phyloP scores from a whole-genome alignment of 2,888 invertebrate species.

The Cephalotes varians region DNA sequence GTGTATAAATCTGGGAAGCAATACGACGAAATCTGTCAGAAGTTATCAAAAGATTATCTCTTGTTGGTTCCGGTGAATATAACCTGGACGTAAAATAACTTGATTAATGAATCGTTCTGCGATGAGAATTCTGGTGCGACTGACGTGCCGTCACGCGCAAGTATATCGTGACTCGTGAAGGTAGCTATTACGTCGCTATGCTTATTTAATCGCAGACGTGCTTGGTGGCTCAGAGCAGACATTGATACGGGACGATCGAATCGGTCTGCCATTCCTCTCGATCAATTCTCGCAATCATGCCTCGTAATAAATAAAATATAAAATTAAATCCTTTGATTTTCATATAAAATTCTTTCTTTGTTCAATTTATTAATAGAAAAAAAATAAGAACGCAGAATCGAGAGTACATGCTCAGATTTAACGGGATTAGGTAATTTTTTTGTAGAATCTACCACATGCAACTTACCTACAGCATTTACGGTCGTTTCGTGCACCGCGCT shows the following conservation, averaged over 20 bases:
- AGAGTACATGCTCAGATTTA: slow-evolving; percentile 50
- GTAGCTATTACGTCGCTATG: slow-evolving; percentile 48
- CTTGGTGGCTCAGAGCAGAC: slow-evolving; percentile 30
- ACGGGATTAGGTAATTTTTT: slow-evolving; percentile 55
- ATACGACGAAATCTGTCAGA: neutral
- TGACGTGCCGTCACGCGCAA: slow-evolving; percentile 46
- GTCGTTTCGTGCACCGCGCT: slow-evolving; percentile 28
- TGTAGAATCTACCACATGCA: slow-evolving; percentile 8
- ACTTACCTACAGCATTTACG: slow-evolving; percentile 25
- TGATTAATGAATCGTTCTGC: slow-evolving; percentile 43
- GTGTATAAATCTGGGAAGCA: neutral
- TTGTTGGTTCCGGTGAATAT: neutral
- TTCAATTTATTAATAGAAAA: neutral
- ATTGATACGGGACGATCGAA: slow-evolving; percentile 12
- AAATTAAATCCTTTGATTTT: neutral
- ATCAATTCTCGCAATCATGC: neutral
- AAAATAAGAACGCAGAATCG: slow-evolving; percentile 37
- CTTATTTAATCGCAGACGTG: slow-evolving; percentile 49
- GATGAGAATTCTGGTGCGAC: slow-evolving; percentile 11
- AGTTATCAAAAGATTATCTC: slow-evolving; percentile 14
- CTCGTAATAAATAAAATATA: neutral
- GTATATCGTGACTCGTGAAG: slow-evolving; percentile 42
- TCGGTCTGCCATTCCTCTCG: neutral
- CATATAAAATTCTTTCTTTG: neutral
- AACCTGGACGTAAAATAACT: slow-evolving; percentile 18